Conservation (phyloP, 2,888 invertebrate genomes). For the Drosophila hamatofila region DNA sequence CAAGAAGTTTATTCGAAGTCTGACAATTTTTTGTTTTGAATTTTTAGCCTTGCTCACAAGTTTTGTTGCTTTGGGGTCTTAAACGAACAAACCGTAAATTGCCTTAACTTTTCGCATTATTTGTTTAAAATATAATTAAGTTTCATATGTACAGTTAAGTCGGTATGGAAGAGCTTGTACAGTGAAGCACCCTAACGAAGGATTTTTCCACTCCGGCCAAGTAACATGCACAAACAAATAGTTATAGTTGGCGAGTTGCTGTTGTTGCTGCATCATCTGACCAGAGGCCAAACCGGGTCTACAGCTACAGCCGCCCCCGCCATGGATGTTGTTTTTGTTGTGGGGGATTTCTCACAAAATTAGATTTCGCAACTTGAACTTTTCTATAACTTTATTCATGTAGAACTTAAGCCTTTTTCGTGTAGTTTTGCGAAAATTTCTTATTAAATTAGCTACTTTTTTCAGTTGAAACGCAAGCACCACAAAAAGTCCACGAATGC, state of each 20-base stretch:
- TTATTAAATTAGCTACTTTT: conserved; percentile 78
- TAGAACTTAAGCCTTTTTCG: conserved; percentile 77
- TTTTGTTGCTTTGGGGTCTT: conserved; percentile 40
- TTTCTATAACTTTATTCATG: conserved; percentile 76
- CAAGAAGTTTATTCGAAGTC: neutral
- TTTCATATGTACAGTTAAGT: conserved; percentile 27
- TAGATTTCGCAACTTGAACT: conserved; percentile 73
- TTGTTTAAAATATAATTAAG: conserved; percentile 64
- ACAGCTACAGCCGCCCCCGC: conserved; percentile 3
- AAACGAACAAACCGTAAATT: conserved; percentile 47
- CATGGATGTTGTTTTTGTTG: conserved; percentile 41
- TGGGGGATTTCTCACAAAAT: conserved; percentile 60
- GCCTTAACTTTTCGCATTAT: conserved; percentile 57
- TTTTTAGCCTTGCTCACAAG: neutral
- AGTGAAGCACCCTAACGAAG: conserved; percentile 7
- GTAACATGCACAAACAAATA: conserved; percentile 13
- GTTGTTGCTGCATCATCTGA: conserved; percentile 10
- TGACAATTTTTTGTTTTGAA: neutral
- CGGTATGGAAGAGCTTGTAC: conserved; percentile 12
- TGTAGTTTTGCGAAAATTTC: conserved; percentile 66
- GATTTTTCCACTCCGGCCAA: neutral
- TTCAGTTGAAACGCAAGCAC: conserved; percentile 56
- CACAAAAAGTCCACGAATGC: conserved; percentile 43
- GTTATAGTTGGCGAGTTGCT: conserved; percentile 2
- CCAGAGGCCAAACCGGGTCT: conserved; percentile 11